Evolutionary conservation across 2,797 vertebrate species (phyloP).

Genomic region (Prionace glauca): DNA sequence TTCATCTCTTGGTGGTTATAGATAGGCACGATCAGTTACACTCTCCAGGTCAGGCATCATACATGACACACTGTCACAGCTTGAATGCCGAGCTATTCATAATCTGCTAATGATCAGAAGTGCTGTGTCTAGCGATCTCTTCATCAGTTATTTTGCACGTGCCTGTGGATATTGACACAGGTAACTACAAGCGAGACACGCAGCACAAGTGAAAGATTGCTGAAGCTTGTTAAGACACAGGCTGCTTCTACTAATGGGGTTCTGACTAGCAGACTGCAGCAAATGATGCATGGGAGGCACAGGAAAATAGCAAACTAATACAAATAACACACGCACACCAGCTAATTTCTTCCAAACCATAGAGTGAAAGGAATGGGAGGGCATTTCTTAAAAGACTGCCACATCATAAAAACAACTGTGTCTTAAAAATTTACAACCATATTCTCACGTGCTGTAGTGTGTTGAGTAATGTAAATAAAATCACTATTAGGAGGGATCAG

Average conservation of each 20-base stretch:
- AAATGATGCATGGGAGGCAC: neutral
- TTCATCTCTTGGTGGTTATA: neutral
- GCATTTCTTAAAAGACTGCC: neutral
- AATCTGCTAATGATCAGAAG: slow-evolving; percentile 23
- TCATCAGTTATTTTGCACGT: slow-evolving; percentile 24
- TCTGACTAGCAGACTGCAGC: neutral
- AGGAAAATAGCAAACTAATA: neutral
- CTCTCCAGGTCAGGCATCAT: neutral
- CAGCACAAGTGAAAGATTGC: neutral
- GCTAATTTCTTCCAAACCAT: neutral
- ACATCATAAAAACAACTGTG: neutral
- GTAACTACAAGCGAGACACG: neutral
- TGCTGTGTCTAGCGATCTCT: slow-evolving; percentile 14
- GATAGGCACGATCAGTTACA: slow-evolving; percentile 32
- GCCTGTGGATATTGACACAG: slow-evolving; percentile 29
- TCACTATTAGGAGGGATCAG: neutral
- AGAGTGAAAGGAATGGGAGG: neutral
- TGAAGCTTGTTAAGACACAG: neutral
- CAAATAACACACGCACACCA: neutral
- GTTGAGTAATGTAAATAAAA: neutral
- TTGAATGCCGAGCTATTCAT: slow-evolving; percentile 24
- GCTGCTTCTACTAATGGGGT: neutral
- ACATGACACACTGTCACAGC: slow-evolving; percentile 17
- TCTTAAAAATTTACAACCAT: neutral
- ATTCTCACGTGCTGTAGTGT: neutral